Evolutionary conservation across 2,113 vertebrate species (phyloP).

Genomic region (Piprites chloris): DNA sequence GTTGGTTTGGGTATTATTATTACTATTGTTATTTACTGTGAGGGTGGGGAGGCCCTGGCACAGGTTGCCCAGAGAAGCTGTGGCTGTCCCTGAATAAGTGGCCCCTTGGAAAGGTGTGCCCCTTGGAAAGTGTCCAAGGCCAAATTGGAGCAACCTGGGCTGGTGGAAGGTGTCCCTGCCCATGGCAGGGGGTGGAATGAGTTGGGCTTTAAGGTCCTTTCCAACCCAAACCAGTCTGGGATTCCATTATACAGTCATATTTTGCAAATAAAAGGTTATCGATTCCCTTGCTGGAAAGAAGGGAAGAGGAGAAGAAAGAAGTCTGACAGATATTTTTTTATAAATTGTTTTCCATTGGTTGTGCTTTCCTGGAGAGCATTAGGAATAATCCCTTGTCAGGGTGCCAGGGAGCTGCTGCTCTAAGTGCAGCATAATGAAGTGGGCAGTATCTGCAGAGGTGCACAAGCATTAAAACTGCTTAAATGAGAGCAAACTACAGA

Average conservation of each 20-base stretch:
- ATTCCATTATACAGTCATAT: fast-evolving
- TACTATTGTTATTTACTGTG: neutral
- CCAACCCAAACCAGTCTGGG: neutral
- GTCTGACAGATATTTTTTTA: neutral
- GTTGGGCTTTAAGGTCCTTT: neutral
- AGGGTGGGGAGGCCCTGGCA: neutral
- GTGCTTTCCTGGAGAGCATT: neutral
- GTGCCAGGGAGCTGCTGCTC: neutral
- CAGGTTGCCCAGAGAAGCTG: neutral
- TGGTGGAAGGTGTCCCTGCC: neutral
- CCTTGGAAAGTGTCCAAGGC: neutral
- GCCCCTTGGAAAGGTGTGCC: no score
- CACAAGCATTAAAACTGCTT: neutral
- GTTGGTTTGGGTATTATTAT: neutral
- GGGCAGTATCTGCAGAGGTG: neutral
- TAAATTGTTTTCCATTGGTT: neutral
- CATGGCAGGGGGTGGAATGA: neutral
- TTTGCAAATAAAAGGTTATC: neutral
- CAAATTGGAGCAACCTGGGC: neutral
- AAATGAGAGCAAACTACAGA: fast-evolving
- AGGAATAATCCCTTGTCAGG: neutral
- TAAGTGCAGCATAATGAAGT: neutral
- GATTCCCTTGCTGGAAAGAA: neutral
- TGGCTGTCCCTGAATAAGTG: neutral
- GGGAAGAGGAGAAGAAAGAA: neutral